A percentile compares a stretch with the other conserved stretches of the same genome.
These are phyloP conservation scores for Sarcophaga variegata DNA, from an alignment of 2,888 invertebrate genomes.

Conservation along the genomic window DNA sequence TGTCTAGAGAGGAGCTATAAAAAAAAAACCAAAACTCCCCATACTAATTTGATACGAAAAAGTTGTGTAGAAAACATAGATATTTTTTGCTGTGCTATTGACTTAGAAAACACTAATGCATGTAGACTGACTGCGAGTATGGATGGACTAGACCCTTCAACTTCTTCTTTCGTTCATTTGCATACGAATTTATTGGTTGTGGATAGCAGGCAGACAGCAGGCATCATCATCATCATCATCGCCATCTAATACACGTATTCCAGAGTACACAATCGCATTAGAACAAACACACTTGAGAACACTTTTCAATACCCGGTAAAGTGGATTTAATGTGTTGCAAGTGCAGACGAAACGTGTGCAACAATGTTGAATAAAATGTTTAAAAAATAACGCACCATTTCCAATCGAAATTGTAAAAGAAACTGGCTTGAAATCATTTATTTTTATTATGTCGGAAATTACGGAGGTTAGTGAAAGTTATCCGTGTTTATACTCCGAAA, in stretches of 20 bases:
- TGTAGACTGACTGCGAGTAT: neutral
- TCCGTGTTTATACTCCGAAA: too few species aligned
- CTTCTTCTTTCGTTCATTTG: slow-evolving; percentile 36
- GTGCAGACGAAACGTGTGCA: slow-evolving; percentile 47
- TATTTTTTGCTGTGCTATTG: neutral
- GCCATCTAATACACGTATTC: slow-evolving; percentile 17
- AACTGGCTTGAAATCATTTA: too few species aligned
- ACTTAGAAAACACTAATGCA: slow-evolving; percentile 19
- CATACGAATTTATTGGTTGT: slow-evolving; percentile 46
- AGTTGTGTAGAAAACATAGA: neutral
- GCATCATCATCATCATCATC: slow-evolving; percentile 6
- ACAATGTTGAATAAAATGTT: slow-evolving; percentile 32
- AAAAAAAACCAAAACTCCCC: slow-evolving; percentile 16
- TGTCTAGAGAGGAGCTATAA: slow-evolving; percentile 43
- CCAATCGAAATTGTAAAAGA: neutral
- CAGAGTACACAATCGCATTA: slow-evolving; percentile 34
- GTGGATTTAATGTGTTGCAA: slow-evolving; percentile 64
- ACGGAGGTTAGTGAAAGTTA: rapidly evolving
- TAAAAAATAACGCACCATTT: slow-evolving; percentile 10
- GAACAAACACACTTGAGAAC: slow-evolving; percentile 53
- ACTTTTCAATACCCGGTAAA: slow-evolving; percentile 44
- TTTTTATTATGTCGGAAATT: too few species aligned
- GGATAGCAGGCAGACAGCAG: neutral
- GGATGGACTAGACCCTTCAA: neutral
- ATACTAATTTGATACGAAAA: neutral